Conservation (phyloP, 2,797 vertebrate species). For the Enteromius trimaculatus region DNA sequence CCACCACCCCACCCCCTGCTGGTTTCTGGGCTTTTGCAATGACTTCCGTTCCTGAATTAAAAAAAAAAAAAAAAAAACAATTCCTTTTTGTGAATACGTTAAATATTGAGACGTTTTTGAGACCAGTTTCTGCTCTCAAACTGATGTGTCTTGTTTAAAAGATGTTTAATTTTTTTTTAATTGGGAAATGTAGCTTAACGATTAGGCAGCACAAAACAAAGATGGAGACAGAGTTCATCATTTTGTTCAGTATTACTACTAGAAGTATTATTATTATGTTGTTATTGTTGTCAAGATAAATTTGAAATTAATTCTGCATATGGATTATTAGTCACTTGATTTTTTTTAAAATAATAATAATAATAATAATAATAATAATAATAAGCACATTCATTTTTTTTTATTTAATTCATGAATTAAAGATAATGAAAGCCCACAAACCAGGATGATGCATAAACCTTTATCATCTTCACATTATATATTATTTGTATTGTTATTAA, state of each 20-base stretch:
- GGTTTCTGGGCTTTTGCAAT: background rate
- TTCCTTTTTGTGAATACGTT: constrained; percentile 2
- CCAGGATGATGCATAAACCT: background rate
- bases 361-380: background rate
- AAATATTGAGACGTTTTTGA: background rate
- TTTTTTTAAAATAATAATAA: background rate
- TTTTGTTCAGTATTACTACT: background rate
- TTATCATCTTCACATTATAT: background rate
- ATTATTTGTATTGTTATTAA: background rate
- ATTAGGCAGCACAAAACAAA: background rate
- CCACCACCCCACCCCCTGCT: background rate
- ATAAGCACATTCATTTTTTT: too few relatives aligned
- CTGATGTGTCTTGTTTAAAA: background rate
- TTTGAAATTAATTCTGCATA: too few relatives aligned
- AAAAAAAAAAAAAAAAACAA: constrained; percentile 2
- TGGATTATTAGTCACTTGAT: background rate
- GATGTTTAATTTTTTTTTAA: background rate
- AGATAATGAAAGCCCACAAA: background rate
- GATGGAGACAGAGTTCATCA: background rate
- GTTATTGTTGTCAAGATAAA: too few relatives aligned
- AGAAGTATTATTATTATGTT: background rate
- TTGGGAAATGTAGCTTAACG: background rate
- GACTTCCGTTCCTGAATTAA: background rate
- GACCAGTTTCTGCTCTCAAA: background rate
- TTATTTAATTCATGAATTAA: background rate